Evolutionary conservation across 2,888 invertebrate genomes (phyloP), one percentile per base, ranked within the genome.

Genomic region (Xylota segnis): DNA sequence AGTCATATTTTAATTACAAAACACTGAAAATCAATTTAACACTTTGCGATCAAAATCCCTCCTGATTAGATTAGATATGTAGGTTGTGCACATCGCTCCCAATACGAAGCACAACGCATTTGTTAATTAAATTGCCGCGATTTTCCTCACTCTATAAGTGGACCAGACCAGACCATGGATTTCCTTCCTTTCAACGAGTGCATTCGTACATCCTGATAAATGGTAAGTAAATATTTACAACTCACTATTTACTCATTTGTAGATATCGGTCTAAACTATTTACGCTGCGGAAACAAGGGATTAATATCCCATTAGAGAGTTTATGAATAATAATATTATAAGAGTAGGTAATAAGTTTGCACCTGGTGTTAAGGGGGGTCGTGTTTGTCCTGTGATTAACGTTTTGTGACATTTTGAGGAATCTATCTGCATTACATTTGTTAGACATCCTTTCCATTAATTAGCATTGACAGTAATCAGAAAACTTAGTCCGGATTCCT

Each of bases 401-500:
- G 72, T 76, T 81, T 82, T 82, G 71, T 76, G 82, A 82, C 82
- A 86, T 82, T 86, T 77, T 40, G 7, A 43, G 18, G 16, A 27
- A 47, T 14, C 1, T 27, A 47, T 16, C n/a, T 18, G 12, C 59
- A 63, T 40, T 58, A 74, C 79, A 79, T 76, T 71, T 76, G 59
- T 70, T 61, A 27, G 63, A 75, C 66, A 72, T 47, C 56, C 56
- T 9, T 2, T 47, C 63, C 86, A 82, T 82, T 81, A 86, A 86
- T 86, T 86, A 86, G 14, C 82, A 86, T 81, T 86, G 86, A 77
- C 86, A 86, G 82, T 86, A 86, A 86, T 86, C 86, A 86, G 76
- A 82, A 86, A 86, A 86, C 86, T 86, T 86, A 77, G 76, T 82
- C 76, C 76, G 72, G 76, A 82, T 86, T 86, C 84, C 76, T 79